Conservation (phyloP, 2,113 vertebrate species). For the Xenopus borealis region DNA sequence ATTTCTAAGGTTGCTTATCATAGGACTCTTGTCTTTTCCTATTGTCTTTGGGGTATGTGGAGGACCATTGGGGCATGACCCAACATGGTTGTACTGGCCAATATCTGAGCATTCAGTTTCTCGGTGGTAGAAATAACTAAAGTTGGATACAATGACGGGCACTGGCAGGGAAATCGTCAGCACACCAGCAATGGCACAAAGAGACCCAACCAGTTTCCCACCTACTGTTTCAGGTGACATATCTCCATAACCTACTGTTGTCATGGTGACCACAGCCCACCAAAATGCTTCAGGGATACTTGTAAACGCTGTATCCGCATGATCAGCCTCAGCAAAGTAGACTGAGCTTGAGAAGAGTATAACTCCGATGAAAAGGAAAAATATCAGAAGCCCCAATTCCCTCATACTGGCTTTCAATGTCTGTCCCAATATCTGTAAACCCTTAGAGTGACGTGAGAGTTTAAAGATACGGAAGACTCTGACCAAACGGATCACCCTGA, state of each 20-base stretch:
- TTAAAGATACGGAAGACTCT: conserved; percentile 90
- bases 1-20: conserved; percentile 30
- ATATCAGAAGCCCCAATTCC: conserved; percentile 88
- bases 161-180: conserved; percentile 90
- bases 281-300: conserved; percentile 91
- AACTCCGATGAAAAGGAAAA: conserved; percentile 93
- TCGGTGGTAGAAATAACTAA: conserved; percentile 91
- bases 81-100: conserved; percentile 69
- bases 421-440: conserved; percentile 87
- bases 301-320: conserved; percentile 71
- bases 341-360: conserved; percentile 87
- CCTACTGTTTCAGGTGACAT: conserved; percentile 85
- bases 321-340: conserved; percentile 88
- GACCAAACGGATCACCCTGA: conserved; percentile 83
- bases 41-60: conserved; percentile 43
- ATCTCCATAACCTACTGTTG: conserved; percentile 89
- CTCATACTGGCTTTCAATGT: conserved; percentile 87
- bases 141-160: conserved; percentile 92
- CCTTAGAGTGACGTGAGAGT: conserved; percentile 87
- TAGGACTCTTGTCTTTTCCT: conserved; percentile 48
- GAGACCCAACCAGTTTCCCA: conserved; percentile 88
- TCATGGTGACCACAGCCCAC: conserved; percentile 95
- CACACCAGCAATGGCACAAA: conserved; percentile 88
- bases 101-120: conserved; percentile 76
- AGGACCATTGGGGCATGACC: conserved; percentile 60